Conservation (phyloP, 2,113 vertebrate species). For the Hymenochirus boettgeri region DNA sequence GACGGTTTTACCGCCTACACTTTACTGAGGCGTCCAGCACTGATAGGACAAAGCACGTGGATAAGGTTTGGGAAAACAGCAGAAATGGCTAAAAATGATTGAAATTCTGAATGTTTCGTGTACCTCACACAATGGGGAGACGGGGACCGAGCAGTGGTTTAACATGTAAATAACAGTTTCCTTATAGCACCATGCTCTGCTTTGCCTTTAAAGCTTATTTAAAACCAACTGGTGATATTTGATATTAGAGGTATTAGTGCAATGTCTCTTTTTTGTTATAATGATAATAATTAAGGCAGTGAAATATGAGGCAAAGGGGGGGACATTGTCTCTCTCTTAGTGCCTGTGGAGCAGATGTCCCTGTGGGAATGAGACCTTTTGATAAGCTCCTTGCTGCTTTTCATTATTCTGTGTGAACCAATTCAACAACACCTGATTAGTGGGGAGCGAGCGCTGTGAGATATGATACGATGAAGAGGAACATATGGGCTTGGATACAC, state of each 20-base stretch:
- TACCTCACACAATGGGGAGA: no score
- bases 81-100: no score
- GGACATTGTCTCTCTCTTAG: background rate
- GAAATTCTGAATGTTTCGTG: no score
- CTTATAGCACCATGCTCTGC: no score
- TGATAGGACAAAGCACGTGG: no score
- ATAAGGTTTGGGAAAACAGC: no score
- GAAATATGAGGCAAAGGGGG: background rate
- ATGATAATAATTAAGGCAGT: background rate
- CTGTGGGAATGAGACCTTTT: conserved; percentile 38
- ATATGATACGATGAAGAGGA: conserved; percentile 43
- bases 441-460: conserved; percentile 44
- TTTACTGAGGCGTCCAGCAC: no score
- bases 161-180: no score
- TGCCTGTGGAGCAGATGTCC: conserved; percentile 46
- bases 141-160: no score
- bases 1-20: no score
- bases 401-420: conserved; percentile 47
- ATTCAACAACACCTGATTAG: conserved; percentile 52
- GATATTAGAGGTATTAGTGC: background rate
- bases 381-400: conserved; percentile 53
- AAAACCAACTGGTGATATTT: background rate
- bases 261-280: background rate
- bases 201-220: no score
- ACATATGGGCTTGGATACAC: conserved; percentile 49